Percentiles rank a stretch among this genome's conserved stretches.
Evolutionary conservation across 2,888 invertebrate species (phyloP).

Genomic region (Cosmopolites sordidus): DNA sequence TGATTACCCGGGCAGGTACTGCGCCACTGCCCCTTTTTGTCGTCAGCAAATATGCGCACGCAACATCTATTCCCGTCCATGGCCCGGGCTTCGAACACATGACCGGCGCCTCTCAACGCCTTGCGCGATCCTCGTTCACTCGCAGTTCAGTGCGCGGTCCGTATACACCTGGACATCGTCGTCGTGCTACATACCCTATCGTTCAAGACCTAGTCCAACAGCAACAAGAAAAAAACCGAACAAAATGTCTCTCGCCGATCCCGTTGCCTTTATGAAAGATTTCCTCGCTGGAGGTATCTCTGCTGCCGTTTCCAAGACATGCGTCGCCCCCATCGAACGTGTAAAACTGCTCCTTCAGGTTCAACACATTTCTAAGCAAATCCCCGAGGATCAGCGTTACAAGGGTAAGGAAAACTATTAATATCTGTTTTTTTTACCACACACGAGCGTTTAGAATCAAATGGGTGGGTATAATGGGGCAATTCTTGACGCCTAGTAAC

Average conservation of each 20-base stretch:
- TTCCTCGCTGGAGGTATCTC: conserved; percentile 89
- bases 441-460: not conserved
- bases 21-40: conserved; percentile 9
- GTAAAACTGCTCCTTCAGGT: conserved; percentile 92
- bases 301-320: conserved; percentile 90
- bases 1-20: not conserved
- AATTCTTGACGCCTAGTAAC: not conserved
- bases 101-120: conserved; percentile 25
- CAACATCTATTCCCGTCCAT: conserved; percentile 21
- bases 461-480: not conserved
- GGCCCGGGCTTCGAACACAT: conserved; percentile 22
- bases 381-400: conserved; percentile 79
- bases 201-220: conserved; percentile 18
- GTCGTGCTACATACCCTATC: conserved; percentile 25
- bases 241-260: conserved; percentile 58
- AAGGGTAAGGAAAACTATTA: conserved; percentile 60
- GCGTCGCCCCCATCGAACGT: conserved; percentile 92
- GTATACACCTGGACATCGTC: conserved; percentile 39
- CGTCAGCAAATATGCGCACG: conserved; percentile 22
- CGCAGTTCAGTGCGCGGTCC: conserved; percentile 55
- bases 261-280: conserved; percentile 82
- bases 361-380: conserved; percentile 89
- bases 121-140: conserved; percentile 40
- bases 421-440: not conserved
- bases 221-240: conserved; percentile 14